These are phyloP conservation scores for Gulo gulo DNA, from an alignment of 2,113 vertebrate genomes.

Conservation along the genomic window DNA sequence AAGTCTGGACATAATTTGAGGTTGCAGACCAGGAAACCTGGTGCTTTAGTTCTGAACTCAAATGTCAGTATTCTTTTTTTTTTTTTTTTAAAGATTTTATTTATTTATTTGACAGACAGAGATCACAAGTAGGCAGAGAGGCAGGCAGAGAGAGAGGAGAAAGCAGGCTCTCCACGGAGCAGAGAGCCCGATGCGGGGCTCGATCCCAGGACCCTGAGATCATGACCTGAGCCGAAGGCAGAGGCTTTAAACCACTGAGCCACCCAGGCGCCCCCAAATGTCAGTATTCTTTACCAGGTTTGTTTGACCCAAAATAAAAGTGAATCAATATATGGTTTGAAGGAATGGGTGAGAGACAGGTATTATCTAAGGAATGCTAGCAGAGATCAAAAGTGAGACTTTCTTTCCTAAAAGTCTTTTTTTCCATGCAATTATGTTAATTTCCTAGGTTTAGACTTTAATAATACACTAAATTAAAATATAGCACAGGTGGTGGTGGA, in stretches of 20 bases:
- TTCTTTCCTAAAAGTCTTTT: conserved; percentile 70
- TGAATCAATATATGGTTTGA: conserved; percentile 27
- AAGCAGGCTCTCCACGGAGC: no score
- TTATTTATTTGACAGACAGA: no score
- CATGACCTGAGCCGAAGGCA: no score
- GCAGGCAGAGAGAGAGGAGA: no score
- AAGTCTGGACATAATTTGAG: conserved; percentile 69
- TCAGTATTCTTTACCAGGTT: conserved; percentile 55
- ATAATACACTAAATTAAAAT: conserved; percentile 68
- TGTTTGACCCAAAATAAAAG: conserved; percentile 72
- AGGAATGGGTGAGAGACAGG: not conserved
- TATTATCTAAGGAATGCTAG: conserved; percentile 65
- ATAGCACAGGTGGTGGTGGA: conserved; percentile 62
- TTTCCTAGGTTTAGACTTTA: conserved; percentile 64
- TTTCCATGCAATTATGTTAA: conserved; percentile 68
- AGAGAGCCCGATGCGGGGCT: no score
- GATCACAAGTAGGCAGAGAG: no score
- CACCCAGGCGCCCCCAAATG: no score
- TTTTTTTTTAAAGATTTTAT: no score
- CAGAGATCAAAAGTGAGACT: conserved; percentile 48
- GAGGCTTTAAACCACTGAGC: no score
- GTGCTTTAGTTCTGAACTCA: conserved; percentile 60
- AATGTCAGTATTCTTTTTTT: conserved; percentile 60
- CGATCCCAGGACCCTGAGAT: no score
- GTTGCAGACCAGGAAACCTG: conserved; percentile 54